Conservation (phyloP, 1,140 invertebrate genomes). For the Steinernema khuongi region DNA sequence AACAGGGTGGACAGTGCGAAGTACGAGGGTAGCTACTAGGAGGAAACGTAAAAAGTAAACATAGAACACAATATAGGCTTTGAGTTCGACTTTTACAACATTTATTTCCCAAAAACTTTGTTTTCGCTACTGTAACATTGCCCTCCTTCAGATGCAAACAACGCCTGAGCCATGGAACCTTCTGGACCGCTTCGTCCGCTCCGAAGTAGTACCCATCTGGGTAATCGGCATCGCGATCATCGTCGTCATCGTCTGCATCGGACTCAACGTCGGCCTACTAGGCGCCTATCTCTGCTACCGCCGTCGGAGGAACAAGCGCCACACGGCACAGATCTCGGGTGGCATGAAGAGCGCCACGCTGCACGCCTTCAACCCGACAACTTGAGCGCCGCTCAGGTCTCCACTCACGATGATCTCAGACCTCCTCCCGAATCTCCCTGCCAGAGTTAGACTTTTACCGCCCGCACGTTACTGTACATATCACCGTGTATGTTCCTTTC, state of each 20-base stretch:
- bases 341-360: slow-evolving; percentile 24
- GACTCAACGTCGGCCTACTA: slow-evolving; percentile 28
- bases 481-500: background rate
- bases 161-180: background rate
- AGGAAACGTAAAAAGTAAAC: background rate
- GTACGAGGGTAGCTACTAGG: too few species aligned
- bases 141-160: background rate
- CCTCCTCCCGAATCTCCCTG: slow-evolving; percentile 10
- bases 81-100: too few species aligned
- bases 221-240: slow-evolving; percentile 31
- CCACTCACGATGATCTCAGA: background rate
- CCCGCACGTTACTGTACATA: background rate
- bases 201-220: slow-evolving; percentile 22
- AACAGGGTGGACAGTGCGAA: too few species aligned
- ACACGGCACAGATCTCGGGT: slow-evolving; percentile 24
- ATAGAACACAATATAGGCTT: too few species aligned
- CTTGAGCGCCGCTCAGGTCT: background rate
- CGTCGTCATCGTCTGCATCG: slow-evolving; percentile 33
- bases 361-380: slow-evolving; percentile 23
- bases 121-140: background rate
- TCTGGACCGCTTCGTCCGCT: background rate
- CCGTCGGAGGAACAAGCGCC: slow-evolving; percentile 26
- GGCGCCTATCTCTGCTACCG: slow-evolving; percentile 30
- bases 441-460: slow-evolving; percentile 1
- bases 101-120: too few species aligned